These are phyloP conservation scores for Rhimphoctona megacephalus DNA, from an alignment of 2,888 invertebrate species.

Conservation along the genomic window DNA sequence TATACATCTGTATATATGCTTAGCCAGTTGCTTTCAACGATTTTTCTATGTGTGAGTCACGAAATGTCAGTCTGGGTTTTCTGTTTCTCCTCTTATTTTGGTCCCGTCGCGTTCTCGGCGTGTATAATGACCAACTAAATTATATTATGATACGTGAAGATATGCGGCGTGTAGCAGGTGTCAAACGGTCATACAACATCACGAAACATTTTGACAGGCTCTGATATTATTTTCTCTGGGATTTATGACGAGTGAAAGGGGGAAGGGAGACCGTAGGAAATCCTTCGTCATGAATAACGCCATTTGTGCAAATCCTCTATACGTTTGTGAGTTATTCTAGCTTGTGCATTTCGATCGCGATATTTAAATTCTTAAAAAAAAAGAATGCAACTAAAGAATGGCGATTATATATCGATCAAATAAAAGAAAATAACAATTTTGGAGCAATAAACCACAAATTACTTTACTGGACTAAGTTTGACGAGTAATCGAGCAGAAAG, in stretches of 20 bases:
- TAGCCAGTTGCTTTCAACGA: conserved; percentile 3
- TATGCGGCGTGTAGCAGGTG: conserved; percentile 58
- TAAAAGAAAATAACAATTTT: neutral
- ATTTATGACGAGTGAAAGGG: neutral
- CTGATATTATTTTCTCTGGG: conserved; percentile 43
- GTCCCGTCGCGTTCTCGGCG: conserved; percentile 9
- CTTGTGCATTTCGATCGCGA: neutral
- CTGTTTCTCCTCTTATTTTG: conserved; percentile 39
- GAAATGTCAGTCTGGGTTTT: conserved; percentile 26
- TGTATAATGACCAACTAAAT: conserved; percentile 37
- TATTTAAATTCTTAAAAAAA: neutral
- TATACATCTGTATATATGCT: neutral
- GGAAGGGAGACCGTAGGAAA: conserved; percentile 27
- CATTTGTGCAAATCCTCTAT: conserved; percentile 42
- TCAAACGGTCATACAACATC: conserved; percentile 54
- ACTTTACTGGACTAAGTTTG: neutral
- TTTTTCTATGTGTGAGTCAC: conserved; percentile 7
- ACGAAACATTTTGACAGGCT: conserved; percentile 60
- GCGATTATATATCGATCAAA: neutral
- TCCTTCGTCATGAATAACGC: conserved; percentile 53
- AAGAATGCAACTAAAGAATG: neutral
- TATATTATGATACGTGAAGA: conserved; percentile 35
- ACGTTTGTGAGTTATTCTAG: neutral
- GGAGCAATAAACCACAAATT: neutral
- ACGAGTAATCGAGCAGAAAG: conserved; percentile 17